Evolutionary conservation across 2,888 invertebrate species (phyloP).

Genomic region (Polydrusus cervinus): DNA sequence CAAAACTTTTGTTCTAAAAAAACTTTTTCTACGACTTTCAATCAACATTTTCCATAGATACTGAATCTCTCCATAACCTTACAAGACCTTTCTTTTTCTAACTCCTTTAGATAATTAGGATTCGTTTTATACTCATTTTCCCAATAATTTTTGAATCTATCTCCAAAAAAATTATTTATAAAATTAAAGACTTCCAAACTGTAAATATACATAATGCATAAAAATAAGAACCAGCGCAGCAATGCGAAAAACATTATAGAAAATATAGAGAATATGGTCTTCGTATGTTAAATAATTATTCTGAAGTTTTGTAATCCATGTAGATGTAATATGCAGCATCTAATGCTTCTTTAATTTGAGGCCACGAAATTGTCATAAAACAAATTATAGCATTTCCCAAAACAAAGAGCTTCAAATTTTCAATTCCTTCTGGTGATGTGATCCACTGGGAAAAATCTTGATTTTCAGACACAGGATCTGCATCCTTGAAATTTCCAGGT

Average conservation of each 20-base stretch:
- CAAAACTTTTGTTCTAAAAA: too few species aligned
- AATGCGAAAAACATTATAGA: conserved; percentile 77
- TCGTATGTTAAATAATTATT: background rate
- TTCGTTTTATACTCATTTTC: conserved; percentile 69
- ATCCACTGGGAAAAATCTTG: conserved; percentile 68
- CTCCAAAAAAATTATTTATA: conserved; percentile 84
- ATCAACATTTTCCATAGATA: background rate
- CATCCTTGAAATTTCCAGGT: background rate
- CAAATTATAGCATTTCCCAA: conserved; percentile 83
- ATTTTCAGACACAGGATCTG: conserved; percentile 65
- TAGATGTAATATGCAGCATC: conserved; percentile 67
- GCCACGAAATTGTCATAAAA: conserved; percentile 83
- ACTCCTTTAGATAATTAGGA: conserved; percentile 54
- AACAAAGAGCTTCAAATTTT: conserved; percentile 88
- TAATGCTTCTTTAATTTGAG: conserved; percentile 78
- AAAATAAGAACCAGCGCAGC: conserved; percentile 78
- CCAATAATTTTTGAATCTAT: conserved; percentile 79
- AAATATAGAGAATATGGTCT: too few species aligned
- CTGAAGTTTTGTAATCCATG: conserved; percentile 20
- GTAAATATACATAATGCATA: conserved; percentile 83
- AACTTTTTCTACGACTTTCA: too few species aligned
- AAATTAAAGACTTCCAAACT: conserved; percentile 80
- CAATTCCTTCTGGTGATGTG: conserved; percentile 77
- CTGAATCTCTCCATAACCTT: background rate
- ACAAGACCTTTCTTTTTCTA: conserved; percentile 8